Base-by-base conservation (phyloP, 2,797 vertebrate genomes). In the Holocentrus rufus region DNA sequence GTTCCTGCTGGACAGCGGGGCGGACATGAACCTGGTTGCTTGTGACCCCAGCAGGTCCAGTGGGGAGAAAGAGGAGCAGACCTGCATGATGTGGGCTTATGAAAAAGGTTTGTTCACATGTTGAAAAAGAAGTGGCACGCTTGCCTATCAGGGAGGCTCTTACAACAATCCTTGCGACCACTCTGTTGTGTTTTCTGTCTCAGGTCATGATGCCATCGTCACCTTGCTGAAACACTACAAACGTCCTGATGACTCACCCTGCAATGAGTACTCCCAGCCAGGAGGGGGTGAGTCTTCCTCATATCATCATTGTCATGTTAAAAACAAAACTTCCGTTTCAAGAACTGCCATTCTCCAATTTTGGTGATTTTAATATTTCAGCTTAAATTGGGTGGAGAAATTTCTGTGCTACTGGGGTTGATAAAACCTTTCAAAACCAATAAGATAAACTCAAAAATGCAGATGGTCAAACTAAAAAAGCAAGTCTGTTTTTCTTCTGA, bases 11-110 rank as follows among this genome's bases (percentile, higher is more conserved):
- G 97, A 98, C 84, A 96, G 89, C 0, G 97, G 97, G n/a, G 97
- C 97, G 2, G 98, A 99, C 82, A 98, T 98, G 96, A 98, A 98
- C 80, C 93, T 99, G 5, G 96, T 98, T 3, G 96, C 97, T 10
- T 97, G 95, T 66, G 97, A 99, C 88, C 96, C 97, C 66, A 99
- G 97, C 91, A 95, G 97, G 82, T 98, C 97, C 83, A 99, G 97
- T 13, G 98, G 97, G 30, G 96, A 98, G 80, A 98, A 98, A 83
- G 97, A 99, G 4, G 97, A 99, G 79, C 97, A 98, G 90, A 99
- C 97, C 0, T 98, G 97, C 77, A 92, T 99, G 81, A 99, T 98
- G 98, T 99, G 97, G 98, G 97, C 98, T 46, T 99, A 98, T 77
- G 97, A 98, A 80, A 98, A 97, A 97, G 97, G 97, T 97, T 14